These are phyloP conservation scores for Miniopterus natalensis DNA, from an alignment of 2,113 vertebrate genomes.

Conservation along the genomic window DNA sequence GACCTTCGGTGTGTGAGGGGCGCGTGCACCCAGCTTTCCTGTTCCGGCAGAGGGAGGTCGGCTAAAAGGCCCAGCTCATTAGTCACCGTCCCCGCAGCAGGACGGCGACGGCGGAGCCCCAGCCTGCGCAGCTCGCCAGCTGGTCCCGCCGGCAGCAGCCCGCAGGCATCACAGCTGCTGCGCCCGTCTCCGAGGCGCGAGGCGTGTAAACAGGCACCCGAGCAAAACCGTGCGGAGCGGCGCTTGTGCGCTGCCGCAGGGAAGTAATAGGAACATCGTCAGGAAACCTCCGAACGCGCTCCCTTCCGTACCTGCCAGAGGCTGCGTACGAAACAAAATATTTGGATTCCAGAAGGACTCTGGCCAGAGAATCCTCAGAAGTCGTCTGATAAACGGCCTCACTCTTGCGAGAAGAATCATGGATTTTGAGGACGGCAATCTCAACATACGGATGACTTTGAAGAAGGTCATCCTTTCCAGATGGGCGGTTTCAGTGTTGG, in stretches of 20 bases:
- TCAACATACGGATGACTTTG: slow-evolving; percentile 14
- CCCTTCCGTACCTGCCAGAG: neutral
- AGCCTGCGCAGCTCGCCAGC: neutral
- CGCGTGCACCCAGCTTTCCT: neutral
- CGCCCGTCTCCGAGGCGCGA: neutral
- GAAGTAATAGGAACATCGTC: neutral
- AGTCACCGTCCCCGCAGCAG: neutral
- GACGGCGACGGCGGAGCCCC: neutral
- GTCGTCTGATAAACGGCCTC: slow-evolving; percentile 25
- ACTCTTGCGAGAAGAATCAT: neutral
- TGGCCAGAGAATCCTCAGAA: neutral
- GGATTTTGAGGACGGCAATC: slow-evolving; percentile 29
- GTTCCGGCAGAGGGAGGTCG: neutral
- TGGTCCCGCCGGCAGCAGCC: neutral
- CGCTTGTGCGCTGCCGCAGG: neutral
- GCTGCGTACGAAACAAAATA: neutral
- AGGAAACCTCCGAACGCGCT: neutral
- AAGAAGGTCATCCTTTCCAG: slow-evolving; percentile 16
- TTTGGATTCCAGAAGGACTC: neutral
- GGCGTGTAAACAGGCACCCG: neutral
- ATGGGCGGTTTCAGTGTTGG: neutral
- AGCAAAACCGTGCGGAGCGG: neutral
- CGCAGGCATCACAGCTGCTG: slow-evolving; percentile 40
- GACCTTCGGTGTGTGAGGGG: neutral
- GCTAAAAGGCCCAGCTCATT: neutral